These are phyloP conservation scores for Eupithecia vulgata DNA, from an alignment of 2,888 invertebrate species.

Conservation along the genomic window DNA sequence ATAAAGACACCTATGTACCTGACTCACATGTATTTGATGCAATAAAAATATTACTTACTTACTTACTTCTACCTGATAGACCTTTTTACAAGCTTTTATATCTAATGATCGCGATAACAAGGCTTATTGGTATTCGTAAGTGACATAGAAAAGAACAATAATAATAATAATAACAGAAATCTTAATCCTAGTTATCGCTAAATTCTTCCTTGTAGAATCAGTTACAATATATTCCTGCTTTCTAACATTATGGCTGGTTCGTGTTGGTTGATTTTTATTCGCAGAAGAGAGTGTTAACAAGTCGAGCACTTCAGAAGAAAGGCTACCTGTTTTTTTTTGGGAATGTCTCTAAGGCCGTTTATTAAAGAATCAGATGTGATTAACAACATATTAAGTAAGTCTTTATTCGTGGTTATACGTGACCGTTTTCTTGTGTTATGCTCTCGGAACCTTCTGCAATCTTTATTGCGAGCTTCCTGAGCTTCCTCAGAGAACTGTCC, in stretches of 20 bases:
- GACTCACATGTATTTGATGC: too few relatives aligned
- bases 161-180: too few relatives aligned
- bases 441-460: conserved; percentile 3
- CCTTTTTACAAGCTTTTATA: too few relatives aligned
- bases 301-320: background rate
- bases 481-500: background rate
- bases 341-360: background rate
- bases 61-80: too few relatives aligned
- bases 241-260: background rate
- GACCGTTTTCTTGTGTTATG: background rate
- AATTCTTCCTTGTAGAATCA: conserved; percentile 9
- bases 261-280: background rate
- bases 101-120: too few relatives aligned
- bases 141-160: too few relatives aligned
- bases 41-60: too few relatives aligned
- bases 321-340: conserved; percentile 4
- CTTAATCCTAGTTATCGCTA: background rate
- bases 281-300: background rate
- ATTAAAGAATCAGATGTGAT: background rate
- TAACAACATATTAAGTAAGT: background rate
- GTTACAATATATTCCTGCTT: background rate
- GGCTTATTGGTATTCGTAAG: too few relatives aligned
- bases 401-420: background rate
- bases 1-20: too few relatives aligned
- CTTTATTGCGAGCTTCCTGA: conserved; percentile 1